phyloP scores from a whole-genome alignment of 2,888 invertebrate species.

The Gasteruption jaculator region DNA sequence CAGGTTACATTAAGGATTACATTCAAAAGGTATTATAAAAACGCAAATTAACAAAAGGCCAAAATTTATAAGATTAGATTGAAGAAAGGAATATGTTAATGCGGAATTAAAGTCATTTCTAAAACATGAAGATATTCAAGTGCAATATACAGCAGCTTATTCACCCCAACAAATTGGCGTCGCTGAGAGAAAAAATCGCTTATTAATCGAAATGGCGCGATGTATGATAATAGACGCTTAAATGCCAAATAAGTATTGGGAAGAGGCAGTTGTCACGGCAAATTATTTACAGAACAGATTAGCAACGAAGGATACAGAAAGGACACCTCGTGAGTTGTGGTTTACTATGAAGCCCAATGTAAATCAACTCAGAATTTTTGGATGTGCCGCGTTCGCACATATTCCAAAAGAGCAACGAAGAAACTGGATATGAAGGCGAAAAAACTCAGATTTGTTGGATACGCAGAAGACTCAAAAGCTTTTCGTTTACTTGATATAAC shows the following conservation, averaged over 20 bases:
- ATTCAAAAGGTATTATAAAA: conserved; percentile 9
- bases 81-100: conserved; percentile 30
- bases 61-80: conserved; percentile 16
- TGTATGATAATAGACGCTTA: conserved; percentile 29
- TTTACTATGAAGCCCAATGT: conserved; percentile 16
- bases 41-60: conserved; percentile 16
- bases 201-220: conserved; percentile 29
- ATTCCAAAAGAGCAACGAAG: conserved; percentile 15
- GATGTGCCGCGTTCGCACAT: conserved; percentile 17
- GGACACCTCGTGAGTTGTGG: conserved; percentile 23
- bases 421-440: conserved; percentile 17
- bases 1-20: conserved; percentile 13
- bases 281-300: conserved; percentile 28
- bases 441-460: conserved; percentile 15
- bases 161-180: conserved; percentile 31
- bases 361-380: conserved; percentile 14
- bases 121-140: conserved; percentile 25
- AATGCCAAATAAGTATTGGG: conserved; percentile 29
- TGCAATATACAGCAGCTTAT: conserved; percentile 27
- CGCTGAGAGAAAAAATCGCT: conserved; percentile 29
- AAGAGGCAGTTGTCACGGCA: conserved; percentile 33
- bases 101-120: conserved; percentile 20
- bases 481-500: conserved; percentile 11
- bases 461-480: conserved; percentile 16
- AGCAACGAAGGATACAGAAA: conserved; percentile 12